Evolutionary conservation across 2,797 vertebrate species (phyloP), one percentile per base, ranked within the genome.

Genomic region (Manis javanica): DNA sequence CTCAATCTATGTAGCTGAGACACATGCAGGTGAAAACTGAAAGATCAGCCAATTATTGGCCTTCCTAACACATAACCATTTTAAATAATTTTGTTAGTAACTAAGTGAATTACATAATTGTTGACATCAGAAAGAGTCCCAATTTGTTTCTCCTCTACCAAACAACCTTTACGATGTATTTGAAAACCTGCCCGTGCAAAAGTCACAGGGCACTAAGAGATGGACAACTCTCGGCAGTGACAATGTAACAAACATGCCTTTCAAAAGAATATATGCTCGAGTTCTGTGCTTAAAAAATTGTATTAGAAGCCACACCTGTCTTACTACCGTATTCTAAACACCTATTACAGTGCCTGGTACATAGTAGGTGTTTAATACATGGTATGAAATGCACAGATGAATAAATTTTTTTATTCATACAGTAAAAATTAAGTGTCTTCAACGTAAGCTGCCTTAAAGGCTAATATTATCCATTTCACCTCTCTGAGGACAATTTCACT

Each of bases 71-170:
- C 2, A 46, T n/a, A 93, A 92, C 15, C 26, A 94, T 39, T 92
- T 96, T 39, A 94, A 96, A 74, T 92, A 87, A 82, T 85, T 90
- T 18, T 96, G n/a, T 86, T 71, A 68, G 74, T 16, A 72, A 42
- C 7, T 75, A 79, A 86, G 55, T 79, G 13, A 90, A 66, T 39
- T 74, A 83, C 34, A 26, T 63, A 77, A 78, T 2, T 77, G 13
- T 46, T 88, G 68, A 57, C 19, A 34, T 26, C 13, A 49, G 53
- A 42, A 90, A 81, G 6, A 77, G 63, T 78, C 29, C 37, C 39
- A 49, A 23, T 46, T 24, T 82, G 16, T 66, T 34, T 90, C 57
- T 85, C 31, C 24, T 90, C 95, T 55, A 87, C 37, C 71, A 74
- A 90, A n/a, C 61, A 92, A 39, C 18, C 15, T 85, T 61, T 89